phyloP scores from a whole-genome alignment of 2,113 vertebrate genomes.

The Ahaetulla prasina region DNA sequence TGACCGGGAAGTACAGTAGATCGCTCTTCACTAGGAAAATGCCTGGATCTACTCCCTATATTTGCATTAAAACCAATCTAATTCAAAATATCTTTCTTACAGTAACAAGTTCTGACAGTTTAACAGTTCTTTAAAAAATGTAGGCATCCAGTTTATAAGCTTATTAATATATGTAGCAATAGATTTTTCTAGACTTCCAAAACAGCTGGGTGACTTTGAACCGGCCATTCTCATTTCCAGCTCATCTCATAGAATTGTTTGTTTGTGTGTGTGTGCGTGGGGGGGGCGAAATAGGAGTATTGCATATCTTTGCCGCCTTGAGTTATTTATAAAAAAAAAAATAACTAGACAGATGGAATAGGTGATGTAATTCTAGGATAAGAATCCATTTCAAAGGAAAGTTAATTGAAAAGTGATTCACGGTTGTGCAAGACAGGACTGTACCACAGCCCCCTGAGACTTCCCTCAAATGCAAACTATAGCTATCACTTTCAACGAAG shows the following conservation, averaged over 20 bases:
- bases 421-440: neutral
- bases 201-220: neutral
- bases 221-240: neutral
- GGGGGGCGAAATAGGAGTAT: too few species aligned
- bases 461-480: neutral
- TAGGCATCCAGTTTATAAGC: neutral
- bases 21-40: neutral
- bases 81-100: neutral
- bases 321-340: too few species aligned
- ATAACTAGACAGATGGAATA: neutral
- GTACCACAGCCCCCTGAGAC: neutral
- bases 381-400: slow-evolving; percentile 3
- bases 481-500: neutral
- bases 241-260: neutral
- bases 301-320: too few species aligned
- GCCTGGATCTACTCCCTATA: neutral
- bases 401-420: neutral
- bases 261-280: too few species aligned
- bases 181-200: neutral
- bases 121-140: neutral
- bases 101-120: neutral
- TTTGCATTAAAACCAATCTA: neutral
- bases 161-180: neutral
- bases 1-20: neutral
- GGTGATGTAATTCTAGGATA: neutral